phyloP scores from a whole-genome alignment of 2,888 invertebrate genomes.

The Platycheirus rosarum region DNA sequence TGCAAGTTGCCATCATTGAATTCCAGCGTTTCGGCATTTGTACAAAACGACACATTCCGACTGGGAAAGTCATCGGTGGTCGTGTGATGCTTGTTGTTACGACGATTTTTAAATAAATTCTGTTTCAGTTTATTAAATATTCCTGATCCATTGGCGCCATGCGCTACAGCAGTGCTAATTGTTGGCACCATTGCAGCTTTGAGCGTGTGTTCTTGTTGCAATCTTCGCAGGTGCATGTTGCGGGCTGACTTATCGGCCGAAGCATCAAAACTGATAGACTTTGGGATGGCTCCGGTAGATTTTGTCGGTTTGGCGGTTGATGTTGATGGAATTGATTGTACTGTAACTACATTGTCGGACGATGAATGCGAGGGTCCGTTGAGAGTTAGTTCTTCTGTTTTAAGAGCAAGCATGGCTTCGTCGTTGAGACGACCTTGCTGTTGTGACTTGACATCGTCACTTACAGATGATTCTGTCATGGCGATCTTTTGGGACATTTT shows the following conservation, averaged over 20 bases:
- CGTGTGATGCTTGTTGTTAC: constrained; percentile 83
- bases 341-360: constrained; percentile 25
- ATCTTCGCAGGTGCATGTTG: constrained; percentile 83
- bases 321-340: constrained; percentile 22
- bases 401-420: constrained; percentile 78
- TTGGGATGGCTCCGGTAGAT: constrained; percentile 93
- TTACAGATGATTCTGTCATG: constrained; percentile 70
- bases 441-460: constrained; percentile 74
- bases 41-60: constrained; percentile 80
- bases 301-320: constrained; percentile 82
- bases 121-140: constrained; percentile 90
- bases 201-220: constrained; percentile 76
- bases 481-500: constrained; percentile 76
- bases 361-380: constrained; percentile 63
- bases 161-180: constrained; percentile 39
- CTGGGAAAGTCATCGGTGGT: constrained; percentile 74
- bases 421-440: constrained; percentile 74
- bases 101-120: constrained; percentile 87
- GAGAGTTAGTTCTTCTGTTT: constrained; percentile 78
- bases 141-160: constrained; percentile 83
- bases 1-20: constrained; percentile 52
- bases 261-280: constrained; percentile 95
- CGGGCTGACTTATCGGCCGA: constrained; percentile 90
- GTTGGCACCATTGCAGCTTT: constrained; percentile 32
- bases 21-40: constrained; percentile 76